These are phyloP conservation scores for Anthophora plumipes DNA, from an alignment of 2,888 invertebrate genomes.

Conservation along the genomic window DNA sequence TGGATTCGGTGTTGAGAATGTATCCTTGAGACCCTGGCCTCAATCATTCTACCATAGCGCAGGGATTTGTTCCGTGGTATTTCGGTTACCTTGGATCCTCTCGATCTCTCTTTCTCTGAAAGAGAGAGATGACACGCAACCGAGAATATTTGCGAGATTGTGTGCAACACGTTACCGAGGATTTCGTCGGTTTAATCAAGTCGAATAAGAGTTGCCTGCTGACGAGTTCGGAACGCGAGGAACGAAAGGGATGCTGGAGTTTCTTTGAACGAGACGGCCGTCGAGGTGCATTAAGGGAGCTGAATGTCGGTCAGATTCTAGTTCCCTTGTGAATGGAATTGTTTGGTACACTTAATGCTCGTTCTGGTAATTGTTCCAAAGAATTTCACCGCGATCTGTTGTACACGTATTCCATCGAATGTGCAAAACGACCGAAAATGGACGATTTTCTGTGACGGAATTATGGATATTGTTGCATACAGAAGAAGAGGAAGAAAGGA, in stretches of 20 bases:
- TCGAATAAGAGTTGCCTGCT: background rate
- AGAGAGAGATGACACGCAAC: too few species aligned
- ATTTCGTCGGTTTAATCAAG: constrained; percentile 7
- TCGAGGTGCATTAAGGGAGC: background rate
- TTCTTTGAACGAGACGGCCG: background rate
- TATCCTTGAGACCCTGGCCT: background rate
- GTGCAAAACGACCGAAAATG: too few species aligned
- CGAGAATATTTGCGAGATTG: background rate
- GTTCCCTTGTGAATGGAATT: background rate
- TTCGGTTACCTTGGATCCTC: background rate
- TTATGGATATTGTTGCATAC: too few species aligned
- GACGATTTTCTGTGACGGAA: too few species aligned
- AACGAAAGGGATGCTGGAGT: background rate
- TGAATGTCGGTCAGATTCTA: background rate
- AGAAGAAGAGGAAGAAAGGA: too few species aligned
- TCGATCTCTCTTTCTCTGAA: background rate
- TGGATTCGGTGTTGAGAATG: background rate
- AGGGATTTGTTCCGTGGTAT: constrained; percentile 3
- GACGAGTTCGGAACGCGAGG: background rate
- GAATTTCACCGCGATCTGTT: too few species aligned
- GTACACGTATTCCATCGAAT: too few species aligned
- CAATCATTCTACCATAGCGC: background rate
- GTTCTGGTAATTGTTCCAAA: background rate
- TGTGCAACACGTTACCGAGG: too few species aligned
- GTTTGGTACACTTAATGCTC: background rate